Conservation (phyloP, 2,113 vertebrate genomes). For the Misgurnus anguillicaudatus region DNA sequence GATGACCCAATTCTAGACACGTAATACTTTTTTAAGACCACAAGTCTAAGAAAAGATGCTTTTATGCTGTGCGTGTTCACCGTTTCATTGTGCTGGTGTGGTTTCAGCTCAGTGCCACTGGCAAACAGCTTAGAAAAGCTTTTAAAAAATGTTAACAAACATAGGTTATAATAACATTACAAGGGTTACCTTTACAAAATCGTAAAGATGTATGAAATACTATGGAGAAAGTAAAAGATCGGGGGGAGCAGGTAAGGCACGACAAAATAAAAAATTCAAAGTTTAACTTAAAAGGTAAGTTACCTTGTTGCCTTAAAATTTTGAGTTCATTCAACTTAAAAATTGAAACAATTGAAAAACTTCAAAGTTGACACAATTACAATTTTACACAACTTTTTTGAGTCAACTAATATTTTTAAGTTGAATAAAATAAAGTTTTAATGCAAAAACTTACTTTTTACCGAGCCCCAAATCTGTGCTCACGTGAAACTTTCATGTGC, state of each 20-base stretch:
- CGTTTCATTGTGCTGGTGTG: conserved; percentile 8
- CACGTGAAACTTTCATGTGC: no score
- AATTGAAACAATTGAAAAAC: no score
- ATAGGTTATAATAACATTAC: not conserved
- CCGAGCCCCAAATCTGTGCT: no score
- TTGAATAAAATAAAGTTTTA: no score
- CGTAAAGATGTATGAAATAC: not conserved
- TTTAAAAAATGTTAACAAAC: not conserved
- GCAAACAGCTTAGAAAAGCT: not conserved
- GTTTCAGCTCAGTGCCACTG: not conserved
- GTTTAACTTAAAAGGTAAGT: no score
- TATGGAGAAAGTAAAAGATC: not conserved
- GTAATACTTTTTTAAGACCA: conserved; percentile 4
- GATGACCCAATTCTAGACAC: conserved; percentile 22
- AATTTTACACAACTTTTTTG: no score
- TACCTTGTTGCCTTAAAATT: no score
- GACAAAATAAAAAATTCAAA: not conserved
- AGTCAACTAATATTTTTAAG: no score
- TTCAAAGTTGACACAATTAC: no score
- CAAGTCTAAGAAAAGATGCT: not conserved
- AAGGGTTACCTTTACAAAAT: not conserved
- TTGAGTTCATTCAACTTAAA: no score
- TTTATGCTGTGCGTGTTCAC: not conserved
- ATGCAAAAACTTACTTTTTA: no score
- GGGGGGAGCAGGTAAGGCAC: not conserved